Evolutionary conservation across 2,113 vertebrate species (phyloP).

Genomic region (Podiceps cristatus): DNA sequence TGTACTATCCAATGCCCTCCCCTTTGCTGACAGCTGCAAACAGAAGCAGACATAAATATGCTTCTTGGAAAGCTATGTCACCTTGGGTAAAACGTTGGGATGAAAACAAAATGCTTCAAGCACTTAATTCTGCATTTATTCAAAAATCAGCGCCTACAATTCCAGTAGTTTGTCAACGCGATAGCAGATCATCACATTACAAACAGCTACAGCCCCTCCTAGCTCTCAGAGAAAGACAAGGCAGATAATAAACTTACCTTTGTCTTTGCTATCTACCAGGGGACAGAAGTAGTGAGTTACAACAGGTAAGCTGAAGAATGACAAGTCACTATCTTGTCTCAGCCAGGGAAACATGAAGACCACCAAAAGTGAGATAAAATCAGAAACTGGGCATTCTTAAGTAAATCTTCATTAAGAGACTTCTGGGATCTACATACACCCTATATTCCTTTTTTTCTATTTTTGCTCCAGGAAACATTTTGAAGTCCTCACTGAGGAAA

Average conservation of each 20-base stretch:
- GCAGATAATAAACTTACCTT: no score
- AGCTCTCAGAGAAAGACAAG: no score
- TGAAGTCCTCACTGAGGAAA: neutral
- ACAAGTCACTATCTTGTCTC: neutral
- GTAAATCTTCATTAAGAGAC: neutral
- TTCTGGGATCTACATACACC: neutral
- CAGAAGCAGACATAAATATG: neutral
- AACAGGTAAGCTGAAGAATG: neutral
- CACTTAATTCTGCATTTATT: neutral
- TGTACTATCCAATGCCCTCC: neutral
- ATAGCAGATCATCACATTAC: neutral
- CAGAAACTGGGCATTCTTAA: neutral
- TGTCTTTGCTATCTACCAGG: neutral
- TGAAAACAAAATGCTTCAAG: neutral
- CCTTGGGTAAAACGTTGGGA: neutral
- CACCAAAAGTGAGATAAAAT: neutral
- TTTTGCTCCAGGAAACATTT: neutral
- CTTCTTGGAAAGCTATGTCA: neutral
- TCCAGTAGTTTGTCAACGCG: rapidly evolving
- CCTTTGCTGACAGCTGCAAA: neutral
- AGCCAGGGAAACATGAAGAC: neutral
- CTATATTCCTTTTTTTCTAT: no score
- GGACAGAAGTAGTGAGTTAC: neutral
- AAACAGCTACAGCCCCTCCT: neutral
- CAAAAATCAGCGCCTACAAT: neutral